Conservation (phyloP, 2,888 invertebrate genomes). For the Drosophila vallismaia region DNA sequence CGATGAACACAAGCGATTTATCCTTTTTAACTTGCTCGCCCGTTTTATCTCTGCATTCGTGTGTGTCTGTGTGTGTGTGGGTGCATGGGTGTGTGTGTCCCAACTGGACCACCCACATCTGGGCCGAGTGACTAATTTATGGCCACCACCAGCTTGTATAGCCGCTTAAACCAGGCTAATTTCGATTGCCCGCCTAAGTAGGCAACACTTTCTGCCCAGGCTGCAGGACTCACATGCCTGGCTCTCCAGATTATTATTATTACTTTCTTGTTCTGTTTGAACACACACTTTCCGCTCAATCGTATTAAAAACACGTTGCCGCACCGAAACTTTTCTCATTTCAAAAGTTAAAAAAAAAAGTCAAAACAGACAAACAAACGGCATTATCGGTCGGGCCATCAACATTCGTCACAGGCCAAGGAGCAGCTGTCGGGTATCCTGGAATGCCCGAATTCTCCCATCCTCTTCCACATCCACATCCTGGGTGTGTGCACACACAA, state of each 20-base stretch:
- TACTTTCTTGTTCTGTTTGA: neutral
- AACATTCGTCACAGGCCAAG: constrained; percentile 73
- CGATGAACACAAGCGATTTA: constrained; percentile 82
- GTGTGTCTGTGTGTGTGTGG: constrained; percentile 20
- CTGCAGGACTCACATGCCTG: neutral
- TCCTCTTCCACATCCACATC: neutral
- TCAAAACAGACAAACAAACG: constrained; percentile 63
- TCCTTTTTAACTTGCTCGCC: constrained; percentile 80
- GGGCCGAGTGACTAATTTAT: constrained; percentile 68
- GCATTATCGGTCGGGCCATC: constrained; percentile 70
- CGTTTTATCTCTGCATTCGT: constrained; percentile 46
- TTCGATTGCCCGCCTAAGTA: constrained; percentile 47
- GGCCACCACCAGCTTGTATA: constrained; percentile 71
- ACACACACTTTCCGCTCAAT: constrained; percentile 20
- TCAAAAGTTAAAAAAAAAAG: constrained; percentile 57
- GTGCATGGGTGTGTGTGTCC: constrained; percentile 28
- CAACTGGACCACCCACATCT: constrained; percentile 64
- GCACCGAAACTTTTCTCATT: constrained; percentile 78
- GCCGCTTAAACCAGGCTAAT: constrained; percentile 59
- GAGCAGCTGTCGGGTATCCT: constrained; percentile 30
- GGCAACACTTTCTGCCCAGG: constrained; percentile 35
- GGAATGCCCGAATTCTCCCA: constrained; percentile 15
- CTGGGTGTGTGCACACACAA: constrained; percentile 18
- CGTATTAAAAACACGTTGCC: constrained; percentile 53
- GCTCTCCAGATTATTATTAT: neutral